A percentile compares a stretch with the other conserved stretches of the same genome.
Conservation (phyloP, 2,113 vertebrate genomes). For the Lophotis ruficrista region DNA sequence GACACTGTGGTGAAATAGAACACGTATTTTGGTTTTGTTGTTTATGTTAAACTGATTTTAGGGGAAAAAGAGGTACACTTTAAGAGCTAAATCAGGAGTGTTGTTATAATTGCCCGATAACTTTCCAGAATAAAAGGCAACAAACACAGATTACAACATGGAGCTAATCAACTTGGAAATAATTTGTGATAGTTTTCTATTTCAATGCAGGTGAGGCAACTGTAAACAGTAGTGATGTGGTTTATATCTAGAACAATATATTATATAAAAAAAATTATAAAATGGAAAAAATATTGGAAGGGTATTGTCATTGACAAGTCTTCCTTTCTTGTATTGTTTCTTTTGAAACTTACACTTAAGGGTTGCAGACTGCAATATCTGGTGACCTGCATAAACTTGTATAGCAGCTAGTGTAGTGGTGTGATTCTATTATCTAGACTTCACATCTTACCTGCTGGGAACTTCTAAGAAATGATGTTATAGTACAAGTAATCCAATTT, state of each 20-base stretch:
- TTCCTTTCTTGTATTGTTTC: slow-evolving; percentile 17
- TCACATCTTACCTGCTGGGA: slow-evolving; percentile 56
- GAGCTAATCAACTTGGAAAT: not conserved
- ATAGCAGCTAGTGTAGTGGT: slow-evolving; percentile 12
- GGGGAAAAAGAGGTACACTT: not conserved
- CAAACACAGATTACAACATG: not conserved
- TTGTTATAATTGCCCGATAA: not conserved
- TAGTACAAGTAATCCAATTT: not conserved
- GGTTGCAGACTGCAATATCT: slow-evolving; percentile 26
- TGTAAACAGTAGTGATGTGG: not conserved
- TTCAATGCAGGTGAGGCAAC: not conserved
- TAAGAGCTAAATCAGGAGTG: not conserved
- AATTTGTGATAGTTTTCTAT: not conserved
- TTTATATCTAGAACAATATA: not conserved
- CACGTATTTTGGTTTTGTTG: not conserved
- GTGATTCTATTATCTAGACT: slow-evolving; percentile 58
- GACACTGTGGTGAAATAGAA: not conserved
- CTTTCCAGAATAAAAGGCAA: not conserved
- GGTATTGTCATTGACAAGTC: not conserved
- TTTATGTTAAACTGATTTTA: not conserved
- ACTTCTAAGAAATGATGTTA: slow-evolving; percentile 30
- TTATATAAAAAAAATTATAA: not conserved
- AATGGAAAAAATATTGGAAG: not conserved
- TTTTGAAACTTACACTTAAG: not conserved
- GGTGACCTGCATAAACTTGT: slow-evolving; percentile 51